These are phyloP conservation scores for Heteromurus nitidus DNA, from an alignment of 2,888 invertebrate species.

Conservation along the genomic window DNA sequence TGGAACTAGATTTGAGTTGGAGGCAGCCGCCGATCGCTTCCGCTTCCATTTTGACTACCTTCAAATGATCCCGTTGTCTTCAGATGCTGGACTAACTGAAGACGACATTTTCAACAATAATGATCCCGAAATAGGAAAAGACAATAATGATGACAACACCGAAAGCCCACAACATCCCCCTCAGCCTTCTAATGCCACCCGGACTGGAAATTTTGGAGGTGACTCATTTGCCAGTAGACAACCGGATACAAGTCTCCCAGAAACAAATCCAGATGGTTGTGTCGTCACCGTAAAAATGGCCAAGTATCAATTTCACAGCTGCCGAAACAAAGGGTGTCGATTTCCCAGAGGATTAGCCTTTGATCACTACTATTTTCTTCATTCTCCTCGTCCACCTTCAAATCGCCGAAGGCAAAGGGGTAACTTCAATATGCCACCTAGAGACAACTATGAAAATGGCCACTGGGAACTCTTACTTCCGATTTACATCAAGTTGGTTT, in stretches of 20 bases:
- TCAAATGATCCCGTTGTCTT: slow-evolving; percentile 15
- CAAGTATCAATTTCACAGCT: slow-evolving; percentile 60
- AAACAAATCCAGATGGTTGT: neutral
- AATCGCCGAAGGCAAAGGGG: neutral
- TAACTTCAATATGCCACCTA: neutral
- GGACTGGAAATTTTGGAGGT: neutral
- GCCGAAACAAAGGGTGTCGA: slow-evolving; percentile 62
- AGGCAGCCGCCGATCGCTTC: slow-evolving; percentile 57
- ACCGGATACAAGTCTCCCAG: neutral
- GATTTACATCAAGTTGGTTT: slow-evolving; percentile 20
- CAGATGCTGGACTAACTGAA: neutral
- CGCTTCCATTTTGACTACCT: slow-evolving; percentile 66
- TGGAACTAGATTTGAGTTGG: slow-evolving; percentile 62
- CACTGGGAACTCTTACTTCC: slow-evolving; percentile 67
- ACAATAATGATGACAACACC: neutral
- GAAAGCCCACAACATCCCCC: neutral
- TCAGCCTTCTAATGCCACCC: neutral
- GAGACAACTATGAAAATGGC: slow-evolving; percentile 31
- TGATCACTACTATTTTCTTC: slow-evolving; percentile 57
- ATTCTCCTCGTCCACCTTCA: slow-evolving; percentile 19
- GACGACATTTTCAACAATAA: neutral
- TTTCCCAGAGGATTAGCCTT: slow-evolving; percentile 21
- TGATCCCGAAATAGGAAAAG: neutral
- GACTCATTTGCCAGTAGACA: neutral
- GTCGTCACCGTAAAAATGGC: slow-evolving; percentile 24